A percentile compares a stretch with the other conserved stretches of the same genome.
Conservation (phyloP, 2,113 vertebrate genomes). For the Balaenoptera acutorostrata region DNA sequence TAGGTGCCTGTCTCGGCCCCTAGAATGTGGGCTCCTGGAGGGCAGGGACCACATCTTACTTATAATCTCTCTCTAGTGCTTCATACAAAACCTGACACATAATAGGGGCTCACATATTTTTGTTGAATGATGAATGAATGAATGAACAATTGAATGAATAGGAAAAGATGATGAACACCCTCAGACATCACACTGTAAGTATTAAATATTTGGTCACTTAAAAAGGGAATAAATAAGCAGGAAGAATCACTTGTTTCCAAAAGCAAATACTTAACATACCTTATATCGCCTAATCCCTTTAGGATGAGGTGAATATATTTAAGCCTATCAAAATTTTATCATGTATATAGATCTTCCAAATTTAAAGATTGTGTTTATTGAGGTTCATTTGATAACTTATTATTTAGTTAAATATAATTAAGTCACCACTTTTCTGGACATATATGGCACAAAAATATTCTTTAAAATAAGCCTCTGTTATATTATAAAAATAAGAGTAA, state of each 20-base stretch:
- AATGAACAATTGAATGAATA: neutral
- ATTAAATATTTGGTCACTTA: neutral
- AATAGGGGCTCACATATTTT: neutral
- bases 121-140: neutral
- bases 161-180: neutral
- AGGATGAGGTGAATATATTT: neutral
- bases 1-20: neutral
- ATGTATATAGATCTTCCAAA: neutral
- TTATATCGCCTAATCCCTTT: neutral
- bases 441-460: neutral
- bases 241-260: neutral
- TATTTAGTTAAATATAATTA: slow-evolving; percentile 7
- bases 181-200: neutral
- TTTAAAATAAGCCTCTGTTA: neutral
- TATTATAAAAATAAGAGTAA: slow-evolving; percentile 19
- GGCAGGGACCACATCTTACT: neutral
- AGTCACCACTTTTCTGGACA: neutral
- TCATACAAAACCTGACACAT: neutral
- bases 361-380: neutral
- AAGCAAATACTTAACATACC: neutral
- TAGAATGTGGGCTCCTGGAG: neutral
- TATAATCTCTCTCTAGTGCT: neutral
- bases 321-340: neutral
- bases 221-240: neutral
- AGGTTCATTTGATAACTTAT: neutral